These are phyloP conservation scores for Prosopocoilus inquinatus DNA, from an alignment of 2,888 invertebrate genomes.

Conservation along the genomic window DNA sequence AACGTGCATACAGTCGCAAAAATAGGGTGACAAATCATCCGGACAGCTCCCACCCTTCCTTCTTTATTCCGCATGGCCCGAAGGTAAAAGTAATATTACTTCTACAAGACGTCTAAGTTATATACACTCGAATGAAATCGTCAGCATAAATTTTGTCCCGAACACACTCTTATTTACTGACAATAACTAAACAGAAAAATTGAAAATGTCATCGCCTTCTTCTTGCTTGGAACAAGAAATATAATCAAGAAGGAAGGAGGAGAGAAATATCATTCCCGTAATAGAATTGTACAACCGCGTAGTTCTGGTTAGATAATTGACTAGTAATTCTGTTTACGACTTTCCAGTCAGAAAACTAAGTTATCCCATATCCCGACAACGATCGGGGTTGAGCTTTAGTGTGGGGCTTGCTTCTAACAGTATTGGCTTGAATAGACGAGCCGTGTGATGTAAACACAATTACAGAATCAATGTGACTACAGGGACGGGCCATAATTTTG, in stretches of 20 bases:
- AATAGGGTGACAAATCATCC: slow-evolving; percentile 50
- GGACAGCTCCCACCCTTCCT: slow-evolving; percentile 42
- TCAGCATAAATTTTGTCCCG: not conserved
- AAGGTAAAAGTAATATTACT: slow-evolving; percentile 51
- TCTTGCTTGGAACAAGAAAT: not conserved
- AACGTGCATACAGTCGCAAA: slow-evolving; percentile 46
- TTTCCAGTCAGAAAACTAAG: slow-evolving; percentile 25
- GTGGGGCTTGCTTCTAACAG: slow-evolving; percentile 8
- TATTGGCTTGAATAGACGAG: slow-evolving; percentile 23
- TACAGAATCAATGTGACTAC: slow-evolving; percentile 34
- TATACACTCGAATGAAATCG: slow-evolving; percentile 38
- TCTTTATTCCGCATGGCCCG: slow-evolving; percentile 45
- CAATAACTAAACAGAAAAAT: not conserved
- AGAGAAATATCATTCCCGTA: slow-evolving; percentile 16
- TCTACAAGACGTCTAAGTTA: slow-evolving; percentile 51
- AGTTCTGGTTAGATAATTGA: slow-evolving; percentile 28
- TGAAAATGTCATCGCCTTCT: not conserved
- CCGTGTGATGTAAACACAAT: slow-evolving; percentile 34
- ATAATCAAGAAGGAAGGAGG: slow-evolving; percentile 1
- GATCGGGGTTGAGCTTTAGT: slow-evolving; percentile 11
- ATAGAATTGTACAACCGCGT: slow-evolving; percentile 20
- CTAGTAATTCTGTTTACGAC: slow-evolving; percentile 33
- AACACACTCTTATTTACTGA: not conserved
- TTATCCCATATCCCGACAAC: slow-evolving; percentile 23
- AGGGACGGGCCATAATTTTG: slow-evolving; percentile 30